Conservation (phyloP, 1,140 invertebrate genomes). For the Saccostrea cuccullata region DNA sequence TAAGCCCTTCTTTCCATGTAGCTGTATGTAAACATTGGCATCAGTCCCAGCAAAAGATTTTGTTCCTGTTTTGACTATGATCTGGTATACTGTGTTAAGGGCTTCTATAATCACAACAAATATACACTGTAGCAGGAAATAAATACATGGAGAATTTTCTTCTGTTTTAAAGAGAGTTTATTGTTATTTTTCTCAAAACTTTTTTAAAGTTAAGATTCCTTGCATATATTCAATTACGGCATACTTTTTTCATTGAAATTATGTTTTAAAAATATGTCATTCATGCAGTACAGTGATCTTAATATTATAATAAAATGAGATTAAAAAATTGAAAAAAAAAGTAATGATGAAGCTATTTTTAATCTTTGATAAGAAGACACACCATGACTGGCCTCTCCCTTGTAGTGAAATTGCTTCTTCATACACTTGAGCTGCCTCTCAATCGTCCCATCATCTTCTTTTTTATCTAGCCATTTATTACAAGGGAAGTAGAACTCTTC, state of each 20-base stretch:
- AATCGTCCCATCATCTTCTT: conserved; percentile 74
- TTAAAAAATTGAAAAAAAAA: background rate
- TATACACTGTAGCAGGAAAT: background rate
- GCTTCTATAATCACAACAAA: background rate
- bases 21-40: conserved; percentile 71
- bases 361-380: background rate
- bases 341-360: too few relatives aligned
- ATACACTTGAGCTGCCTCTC: conserved; percentile 66
- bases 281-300: background rate
- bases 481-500: conserved; percentile 70
- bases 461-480: conserved; percentile 73
- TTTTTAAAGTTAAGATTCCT: too few relatives aligned
- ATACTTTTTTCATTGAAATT: too few relatives aligned
- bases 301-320: too few relatives aligned
- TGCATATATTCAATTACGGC: too few relatives aligned
- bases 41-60: conserved; percentile 70
- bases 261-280: background rate
- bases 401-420: conserved; percentile 12
- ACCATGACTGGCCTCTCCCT: background rate
- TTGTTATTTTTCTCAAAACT: too few relatives aligned
- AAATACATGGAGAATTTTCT: background rate
- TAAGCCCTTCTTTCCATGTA: conserved; percentile 68
- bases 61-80: conserved; percentile 69
- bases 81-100: conserved; percentile 49
- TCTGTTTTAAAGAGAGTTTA: too few relatives aligned